Evolutionary conservation across 2,888 invertebrate genomes (phyloP).

Genomic region (Aporophyla nigra): DNA sequence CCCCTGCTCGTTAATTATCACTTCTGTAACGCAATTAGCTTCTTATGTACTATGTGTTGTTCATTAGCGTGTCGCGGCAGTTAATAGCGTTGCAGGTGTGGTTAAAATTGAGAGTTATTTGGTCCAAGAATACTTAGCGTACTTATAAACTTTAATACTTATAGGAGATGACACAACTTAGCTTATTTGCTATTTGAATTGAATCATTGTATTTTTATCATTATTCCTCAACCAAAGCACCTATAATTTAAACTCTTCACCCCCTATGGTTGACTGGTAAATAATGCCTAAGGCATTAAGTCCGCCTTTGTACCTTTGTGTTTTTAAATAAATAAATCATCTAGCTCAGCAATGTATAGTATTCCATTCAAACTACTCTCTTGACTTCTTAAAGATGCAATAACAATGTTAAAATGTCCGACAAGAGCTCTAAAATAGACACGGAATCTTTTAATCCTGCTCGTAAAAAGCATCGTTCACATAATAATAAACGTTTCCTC

Average conservation of each 20-base stretch:
- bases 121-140: constrained; percentile 23
- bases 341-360: neutral
- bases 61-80: constrained; percentile 55
- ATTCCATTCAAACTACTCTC: neutral
- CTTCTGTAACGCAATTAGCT: constrained; percentile 77
- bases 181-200: neutral
- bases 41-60: constrained; percentile 62
- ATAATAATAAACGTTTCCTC: constrained; percentile 57
- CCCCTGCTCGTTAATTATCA: constrained; percentile 83
- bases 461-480: constrained; percentile 40
- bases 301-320: too few species aligned
- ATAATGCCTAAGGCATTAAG: too few species aligned
- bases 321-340: too few species aligned
- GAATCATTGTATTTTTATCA: too few species aligned
- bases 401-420: constrained; percentile 15
- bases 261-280: too few species aligned
- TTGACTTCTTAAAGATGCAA: neutral
- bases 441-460: constrained; percentile 29
- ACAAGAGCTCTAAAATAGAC: constrained; percentile 2
- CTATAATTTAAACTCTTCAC: too few species aligned
- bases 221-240: too few species aligned
- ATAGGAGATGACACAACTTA: too few species aligned
- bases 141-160: neutral
- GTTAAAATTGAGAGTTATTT: constrained; percentile 10
- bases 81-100: constrained; percentile 5